Percentiles rank a stretch among this genome's conserved stretches.
Conservation (phyloP, 2,113 vertebrate genomes). For the Sinocyclocheilus anophthalmus region DNA sequence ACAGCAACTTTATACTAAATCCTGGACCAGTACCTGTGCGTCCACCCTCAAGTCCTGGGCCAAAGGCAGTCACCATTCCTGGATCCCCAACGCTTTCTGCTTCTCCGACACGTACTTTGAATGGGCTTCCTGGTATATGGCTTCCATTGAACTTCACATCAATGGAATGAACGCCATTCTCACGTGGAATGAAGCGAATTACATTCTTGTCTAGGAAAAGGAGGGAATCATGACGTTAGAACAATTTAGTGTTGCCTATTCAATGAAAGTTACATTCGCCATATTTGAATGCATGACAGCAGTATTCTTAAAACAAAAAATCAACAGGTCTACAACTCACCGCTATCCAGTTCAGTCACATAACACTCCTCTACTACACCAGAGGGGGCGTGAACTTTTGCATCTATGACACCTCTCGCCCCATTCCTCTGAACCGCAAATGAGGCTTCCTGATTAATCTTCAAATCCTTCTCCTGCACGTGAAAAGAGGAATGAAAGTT, state of each 20-base stretch:
- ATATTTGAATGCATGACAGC: background rate
- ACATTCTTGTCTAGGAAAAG: slow-evolving; percentile 83
- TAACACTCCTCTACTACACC: slow-evolving; percentile 92
- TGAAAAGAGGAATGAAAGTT: slow-evolving; percentile 16
- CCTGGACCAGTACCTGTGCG: slow-evolving; percentile 80
- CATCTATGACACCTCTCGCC: slow-evolving; percentile 85
- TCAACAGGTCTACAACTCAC: slow-evolving; percentile 67
- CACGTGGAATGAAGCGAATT: slow-evolving; percentile 92
- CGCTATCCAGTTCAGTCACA: slow-evolving; percentile 88
- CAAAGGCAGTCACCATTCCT: slow-evolving; percentile 89
- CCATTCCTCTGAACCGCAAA: slow-evolving; percentile 94
- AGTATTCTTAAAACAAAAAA: background rate
- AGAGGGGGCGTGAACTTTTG: slow-evolving; percentile 89
- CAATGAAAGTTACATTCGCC: background rate
- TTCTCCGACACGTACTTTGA: slow-evolving; percentile 94
- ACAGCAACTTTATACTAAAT: background rate
- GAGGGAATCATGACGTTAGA: background rate
- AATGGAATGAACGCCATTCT: slow-evolving; percentile 94
- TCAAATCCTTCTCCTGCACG: slow-evolving; percentile 88
- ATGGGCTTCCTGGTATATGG: slow-evolving; percentile 95
- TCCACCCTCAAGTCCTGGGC: slow-evolving; percentile 89
- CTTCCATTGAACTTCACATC: slow-evolving; percentile 93
- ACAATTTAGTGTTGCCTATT: background rate
- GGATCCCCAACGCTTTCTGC: slow-evolving; percentile 89
- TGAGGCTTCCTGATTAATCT: slow-evolving; percentile 90